Evolutionary conservation across 2,888 invertebrate genomes (phyloP), one percentile per base, ranked within the genome.

Genomic region (Glaucopsyche alexis): DNA sequence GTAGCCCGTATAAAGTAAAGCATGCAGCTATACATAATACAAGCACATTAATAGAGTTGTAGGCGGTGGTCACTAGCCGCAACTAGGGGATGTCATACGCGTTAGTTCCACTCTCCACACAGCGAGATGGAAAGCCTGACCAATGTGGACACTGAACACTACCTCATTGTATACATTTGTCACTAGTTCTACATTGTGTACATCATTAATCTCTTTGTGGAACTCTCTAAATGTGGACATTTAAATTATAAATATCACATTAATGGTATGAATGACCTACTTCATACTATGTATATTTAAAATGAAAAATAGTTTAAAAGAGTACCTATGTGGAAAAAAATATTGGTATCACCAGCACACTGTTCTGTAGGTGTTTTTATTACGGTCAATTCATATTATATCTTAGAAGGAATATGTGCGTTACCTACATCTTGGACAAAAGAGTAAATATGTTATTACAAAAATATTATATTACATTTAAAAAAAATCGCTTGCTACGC

Each of bases 41-140:
- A 29, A 0, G 29, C 4, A 29, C 29, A 29, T 29, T 29, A 29
- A 29, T 29, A 29, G 29, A 29, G 2, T 29, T 29, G 29, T 29
- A 29, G 29, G 29, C 29, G 29, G 29, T 29, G 29, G 29, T 2
- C n/a, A n/a, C n/a, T 7, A 14, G 13, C 2, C 60, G 29, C n/a
- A n/a, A n/a, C 7, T 4, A 60, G 60, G 60, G 16, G 9, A 19
- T 29, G 47, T 19, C 49, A 14, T 2, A 14, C 49, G 6, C 69
- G 47, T 69, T 69, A 47, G 69, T 47, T 69, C 49, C 69, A 19
- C 69, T 69, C 69, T 69, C 69, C 49, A 45, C 40, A 16, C 45
- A 19, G 19, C 49, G 69, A 49, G 8, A 49, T 47, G 47, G 69
- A 69, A 69, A 69, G 69, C 69, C 19, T 69, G 69, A 69, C 69